Evolutionary conservation across 2,888 invertebrate genomes (phyloP).

Genomic region (Andrena praecox): DNA sequence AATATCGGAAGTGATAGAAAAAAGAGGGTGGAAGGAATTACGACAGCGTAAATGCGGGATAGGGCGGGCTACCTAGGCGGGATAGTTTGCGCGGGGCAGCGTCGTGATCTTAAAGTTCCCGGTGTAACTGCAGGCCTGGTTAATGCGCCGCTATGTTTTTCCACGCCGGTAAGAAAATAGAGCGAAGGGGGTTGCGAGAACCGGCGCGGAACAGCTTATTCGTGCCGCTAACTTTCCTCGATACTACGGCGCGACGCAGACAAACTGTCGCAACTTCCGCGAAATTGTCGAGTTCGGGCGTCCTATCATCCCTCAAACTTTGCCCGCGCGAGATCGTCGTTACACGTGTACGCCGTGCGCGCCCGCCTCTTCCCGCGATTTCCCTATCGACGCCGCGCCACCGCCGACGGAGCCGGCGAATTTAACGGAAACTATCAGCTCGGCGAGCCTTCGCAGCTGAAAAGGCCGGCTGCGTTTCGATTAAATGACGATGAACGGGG

Average conservation of each 20-base stretch:
- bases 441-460: conserved; percentile 41
- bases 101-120: conserved; percentile 58
- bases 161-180: conserved; percentile 47
- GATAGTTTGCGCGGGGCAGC: conserved; percentile 31
- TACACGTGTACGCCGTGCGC: neutral
- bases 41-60: conserved; percentile 29
- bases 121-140: conserved; percentile 58
- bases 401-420: conserved; percentile 21
- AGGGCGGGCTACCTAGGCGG: neutral
- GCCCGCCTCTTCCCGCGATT: conserved; percentile 28
- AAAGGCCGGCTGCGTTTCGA: conserved; percentile 24
- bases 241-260: conserved; percentile 67
- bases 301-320: conserved; percentile 71
- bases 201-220: conserved; percentile 68
- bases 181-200: conserved; percentile 52
- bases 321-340: conserved; percentile 43
- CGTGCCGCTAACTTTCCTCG: conserved; percentile 70
- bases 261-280: conserved; percentile 72
- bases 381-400: conserved; percentile 35
- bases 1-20: conserved; percentile 35
- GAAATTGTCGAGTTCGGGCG: conserved; percentile 69
- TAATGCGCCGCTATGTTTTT: conserved; percentile 65
- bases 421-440: conserved; percentile 52
- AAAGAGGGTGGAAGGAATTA: conserved; percentile 24
- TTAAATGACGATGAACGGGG: conserved; percentile 33